These are phyloP conservation scores for Lepisosteus osseus DNA, from an alignment of 2,113 vertebrate genomes.

Conservation along the genomic window DNA sequence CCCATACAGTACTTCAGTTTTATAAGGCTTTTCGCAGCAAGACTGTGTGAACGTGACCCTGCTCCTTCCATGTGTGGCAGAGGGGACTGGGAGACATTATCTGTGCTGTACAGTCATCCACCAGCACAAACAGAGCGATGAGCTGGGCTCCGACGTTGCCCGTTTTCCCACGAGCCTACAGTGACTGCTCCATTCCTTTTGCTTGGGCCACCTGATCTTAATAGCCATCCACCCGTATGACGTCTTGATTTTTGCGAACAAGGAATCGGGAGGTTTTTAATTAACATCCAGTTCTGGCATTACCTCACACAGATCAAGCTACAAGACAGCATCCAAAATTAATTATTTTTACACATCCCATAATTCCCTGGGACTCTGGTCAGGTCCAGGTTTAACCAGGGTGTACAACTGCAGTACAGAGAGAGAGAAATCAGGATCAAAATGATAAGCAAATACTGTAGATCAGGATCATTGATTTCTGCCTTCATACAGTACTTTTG, in stretches of 20 bases:
- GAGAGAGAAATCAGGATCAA: too few species aligned
- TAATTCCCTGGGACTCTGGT: too few species aligned
- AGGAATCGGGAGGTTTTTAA: slow-evolving; percentile 18
- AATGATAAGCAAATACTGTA: too few species aligned
- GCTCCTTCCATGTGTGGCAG: slow-evolving; percentile 49
- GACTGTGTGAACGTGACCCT: slow-evolving; percentile 47
- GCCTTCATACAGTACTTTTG: too few species aligned
- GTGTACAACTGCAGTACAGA: too few species aligned
- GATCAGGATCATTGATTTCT: too few species aligned
- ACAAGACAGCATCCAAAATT: neutral
- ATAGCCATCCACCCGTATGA: slow-evolving; percentile 10
- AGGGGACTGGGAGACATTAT: slow-evolving; percentile 31
- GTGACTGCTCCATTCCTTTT: slow-evolving; percentile 21
- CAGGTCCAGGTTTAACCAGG: too few species aligned
- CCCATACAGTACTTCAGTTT: too few species aligned
- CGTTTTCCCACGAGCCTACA: slow-evolving; percentile 15
- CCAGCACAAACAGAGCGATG: slow-evolving; percentile 37
- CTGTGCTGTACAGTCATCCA: slow-evolving; percentile 30
- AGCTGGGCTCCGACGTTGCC: slow-evolving; percentile 1
- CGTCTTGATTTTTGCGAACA: slow-evolving; percentile 15
- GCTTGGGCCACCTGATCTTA: slow-evolving; percentile 17
- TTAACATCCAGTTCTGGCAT: slow-evolving; percentile 13
- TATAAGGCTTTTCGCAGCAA: too few species aligned
- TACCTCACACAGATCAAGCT: slow-evolving; percentile 15
- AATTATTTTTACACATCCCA: neutral